A percentile compares a stretch with the other conserved stretches of the same genome.
phyloP scores from a whole-genome alignment of 1,140 invertebrate species.

The Schmidtea mediterranea region DNA sequence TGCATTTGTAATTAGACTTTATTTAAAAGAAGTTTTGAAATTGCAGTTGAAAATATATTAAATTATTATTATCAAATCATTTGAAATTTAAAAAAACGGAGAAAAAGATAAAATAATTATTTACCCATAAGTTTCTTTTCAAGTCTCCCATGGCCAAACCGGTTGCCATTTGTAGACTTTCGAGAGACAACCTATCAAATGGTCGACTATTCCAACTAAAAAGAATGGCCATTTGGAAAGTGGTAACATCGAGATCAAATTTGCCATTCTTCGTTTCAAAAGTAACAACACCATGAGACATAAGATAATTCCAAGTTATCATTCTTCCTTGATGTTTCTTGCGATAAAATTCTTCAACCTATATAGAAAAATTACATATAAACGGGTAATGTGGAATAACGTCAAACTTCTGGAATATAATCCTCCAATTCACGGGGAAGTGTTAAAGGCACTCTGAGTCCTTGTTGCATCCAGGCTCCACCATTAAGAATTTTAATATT shows the following conservation, averaged over 20 bases:
- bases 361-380: not conserved
- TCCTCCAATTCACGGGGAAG: conserved; percentile 86
- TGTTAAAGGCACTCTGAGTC: conserved; percentile 68
- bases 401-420: conserved; percentile 53
- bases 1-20: conserved; percentile 1
- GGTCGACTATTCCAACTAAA: conserved; percentile 85
- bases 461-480: conserved; percentile 59
- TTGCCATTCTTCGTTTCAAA: conserved; percentile 69
- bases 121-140: conserved; percentile 65
- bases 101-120: conserved; percentile 5
- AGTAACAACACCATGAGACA: conserved; percentile 69
- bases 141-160: conserved; percentile 84
- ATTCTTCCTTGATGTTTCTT: conserved; percentile 80
- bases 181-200: conserved; percentile 69
- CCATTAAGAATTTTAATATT: conserved; percentile 72
- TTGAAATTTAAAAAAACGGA: conserved; percentile 5
- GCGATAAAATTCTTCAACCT: conserved; percentile 38
- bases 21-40: too few relatives aligned
- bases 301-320: conserved; percentile 96
- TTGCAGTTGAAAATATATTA: too few relatives aligned
- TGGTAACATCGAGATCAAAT: conserved; percentile 91
- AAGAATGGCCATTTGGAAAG: conserved; percentile 97
- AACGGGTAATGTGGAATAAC: too few relatives aligned
- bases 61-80: too few relatives aligned
- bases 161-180: conserved; percentile 73